These are phyloP conservation scores for Amphiduros pacificus DNA, from an alignment of 2,888 invertebrate species.

Conservation along the genomic window DNA sequence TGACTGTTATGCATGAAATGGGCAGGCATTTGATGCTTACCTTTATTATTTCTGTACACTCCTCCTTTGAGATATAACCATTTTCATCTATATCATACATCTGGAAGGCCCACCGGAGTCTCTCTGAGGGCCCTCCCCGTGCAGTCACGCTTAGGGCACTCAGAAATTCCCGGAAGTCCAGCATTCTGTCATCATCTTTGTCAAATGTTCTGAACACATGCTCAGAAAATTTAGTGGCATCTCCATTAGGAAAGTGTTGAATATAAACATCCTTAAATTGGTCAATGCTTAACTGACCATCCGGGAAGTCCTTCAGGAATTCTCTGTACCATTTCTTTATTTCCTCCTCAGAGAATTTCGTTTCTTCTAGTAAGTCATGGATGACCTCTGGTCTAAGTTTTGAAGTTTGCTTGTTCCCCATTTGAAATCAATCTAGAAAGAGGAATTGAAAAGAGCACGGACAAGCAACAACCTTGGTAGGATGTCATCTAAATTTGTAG, in stretches of 20 bases:
- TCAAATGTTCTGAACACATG: slow-evolving; percentile 23
- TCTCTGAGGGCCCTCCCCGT: slow-evolving; percentile 10
- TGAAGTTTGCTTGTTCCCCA: slow-evolving; percentile 11
- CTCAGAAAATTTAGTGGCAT: slow-evolving; percentile 22
- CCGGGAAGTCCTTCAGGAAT: slow-evolving; percentile 20
- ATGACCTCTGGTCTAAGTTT: slow-evolving; percentile 18
- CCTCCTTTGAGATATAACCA: slow-evolving; percentile 16
- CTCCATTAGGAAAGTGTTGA: slow-evolving; percentile 22
- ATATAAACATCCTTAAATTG: slow-evolving; percentile 20
- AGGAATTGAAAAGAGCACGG: no score
- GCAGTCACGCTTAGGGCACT: slow-evolving; percentile 19
- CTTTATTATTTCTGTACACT: slow-evolving; percentile 15
- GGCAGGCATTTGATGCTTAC: no score
- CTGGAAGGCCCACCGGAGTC: slow-evolving; percentile 19
- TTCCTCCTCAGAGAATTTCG: slow-evolving; percentile 21
- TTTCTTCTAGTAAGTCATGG: slow-evolving; percentile 14
- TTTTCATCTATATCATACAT: slow-evolving; percentile 25
- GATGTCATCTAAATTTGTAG: no score
- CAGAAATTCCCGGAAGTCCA: slow-evolving; percentile 15
- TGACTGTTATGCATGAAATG: no score
- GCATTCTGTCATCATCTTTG: slow-evolving; percentile 1
- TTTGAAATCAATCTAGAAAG: no score
- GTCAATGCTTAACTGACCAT: slow-evolving; percentile 16
- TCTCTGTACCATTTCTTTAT: slow-evolving; percentile 18
- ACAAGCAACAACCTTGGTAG: no score